Evolutionary conservation across 1,140 invertebrate genomes (phyloP).

Genomic region (Dinoponera quadriceps): DNA sequence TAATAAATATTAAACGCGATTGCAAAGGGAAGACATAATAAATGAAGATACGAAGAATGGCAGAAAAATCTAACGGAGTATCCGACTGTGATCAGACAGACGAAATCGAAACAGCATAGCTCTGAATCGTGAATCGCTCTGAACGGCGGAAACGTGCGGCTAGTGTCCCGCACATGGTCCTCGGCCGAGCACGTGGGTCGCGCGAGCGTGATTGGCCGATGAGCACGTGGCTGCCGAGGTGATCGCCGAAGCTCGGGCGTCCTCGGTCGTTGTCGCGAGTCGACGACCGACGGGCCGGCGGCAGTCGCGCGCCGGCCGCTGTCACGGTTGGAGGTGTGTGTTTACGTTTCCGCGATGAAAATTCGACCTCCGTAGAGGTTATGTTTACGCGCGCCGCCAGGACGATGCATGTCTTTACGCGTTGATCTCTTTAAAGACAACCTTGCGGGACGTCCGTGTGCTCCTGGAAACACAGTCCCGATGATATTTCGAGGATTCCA

Average conservation of each 20-base stretch:
- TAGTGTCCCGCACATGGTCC: not conserved
- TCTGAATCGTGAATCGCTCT: not conserved
- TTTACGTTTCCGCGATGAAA: conserved; percentile 71
- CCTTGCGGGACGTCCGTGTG: conserved; percentile 4
- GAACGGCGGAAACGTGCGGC: not conserved
- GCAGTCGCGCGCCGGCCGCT: conserved; percentile 85
- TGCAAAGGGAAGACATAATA: no score
- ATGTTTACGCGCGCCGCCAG: conserved; percentile 70
- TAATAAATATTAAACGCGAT: no score
- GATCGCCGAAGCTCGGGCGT: conserved; percentile 44
- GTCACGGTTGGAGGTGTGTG: conserved; percentile 79
- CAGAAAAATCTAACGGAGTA: not conserved
- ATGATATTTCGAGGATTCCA: not conserved
- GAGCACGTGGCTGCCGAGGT: conserved; percentile 68
- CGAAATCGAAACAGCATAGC: not conserved
- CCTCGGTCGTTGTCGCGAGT: conserved; percentile 63
- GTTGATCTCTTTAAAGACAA: conserved; percentile 2
- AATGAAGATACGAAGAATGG: no score
- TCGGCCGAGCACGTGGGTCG: conserved; percentile 61
- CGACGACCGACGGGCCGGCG: conserved; percentile 65
- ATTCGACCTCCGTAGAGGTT: conserved; percentile 72
- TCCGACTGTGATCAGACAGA: not conserved
- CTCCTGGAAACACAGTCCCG: not conserved
- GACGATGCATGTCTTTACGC: conserved; percentile 42
- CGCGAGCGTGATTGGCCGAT: conserved; percentile 5